These are phyloP conservation scores for Danionella cerebrum DNA, from an alignment of 2,113 vertebrate species.

Conservation along the genomic window DNA sequence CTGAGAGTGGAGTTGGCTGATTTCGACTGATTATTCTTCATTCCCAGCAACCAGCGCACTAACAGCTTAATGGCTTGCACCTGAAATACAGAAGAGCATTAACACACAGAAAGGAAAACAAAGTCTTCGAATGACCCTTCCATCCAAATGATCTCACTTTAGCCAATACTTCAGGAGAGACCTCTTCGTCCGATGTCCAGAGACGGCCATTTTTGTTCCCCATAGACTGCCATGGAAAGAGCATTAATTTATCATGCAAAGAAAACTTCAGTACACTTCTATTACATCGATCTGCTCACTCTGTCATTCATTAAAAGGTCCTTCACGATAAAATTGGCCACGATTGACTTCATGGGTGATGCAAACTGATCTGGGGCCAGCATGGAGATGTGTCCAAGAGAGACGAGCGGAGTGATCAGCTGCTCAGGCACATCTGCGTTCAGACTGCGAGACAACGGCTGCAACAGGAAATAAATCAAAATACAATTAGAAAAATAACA, in stretches of 20 bases:
- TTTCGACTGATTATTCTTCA: slow-evolving; percentile 99
- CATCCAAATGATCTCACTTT: slow-evolving; percentile 67
- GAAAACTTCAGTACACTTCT: neutral
- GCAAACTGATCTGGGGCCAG: slow-evolving; percentile 98
- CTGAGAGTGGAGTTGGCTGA: slow-evolving; percentile 95
- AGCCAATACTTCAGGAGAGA: slow-evolving; percentile 93
- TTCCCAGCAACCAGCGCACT: slow-evolving; percentile 94
- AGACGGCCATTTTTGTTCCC: slow-evolving; percentile 97
- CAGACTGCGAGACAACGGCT: slow-evolving; percentile 96
- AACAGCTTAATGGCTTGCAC: slow-evolving; percentile 97
- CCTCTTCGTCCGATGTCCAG: slow-evolving; percentile 95
- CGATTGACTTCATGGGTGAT: slow-evolving; percentile 98
- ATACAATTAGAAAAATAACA: neutral
- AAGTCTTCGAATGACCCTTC: neutral
- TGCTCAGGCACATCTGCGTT: slow-evolving; percentile 96
- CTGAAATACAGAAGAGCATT: slow-evolving; percentile 51
- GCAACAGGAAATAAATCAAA: neutral
- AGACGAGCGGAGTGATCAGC: slow-evolving; percentile 93
- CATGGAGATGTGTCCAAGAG: slow-evolving; percentile 97
- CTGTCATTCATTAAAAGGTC: slow-evolving; percentile 98
- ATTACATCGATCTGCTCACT: slow-evolving; percentile 60
- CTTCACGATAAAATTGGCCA: slow-evolving; percentile 98
- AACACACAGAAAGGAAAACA: neutral
- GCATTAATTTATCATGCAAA: neutral
- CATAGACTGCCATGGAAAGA: slow-evolving; percentile 71